Evolutionary conservation across 2,888 invertebrate genomes (phyloP).

Genomic region (Apotomis capreana): DNA sequence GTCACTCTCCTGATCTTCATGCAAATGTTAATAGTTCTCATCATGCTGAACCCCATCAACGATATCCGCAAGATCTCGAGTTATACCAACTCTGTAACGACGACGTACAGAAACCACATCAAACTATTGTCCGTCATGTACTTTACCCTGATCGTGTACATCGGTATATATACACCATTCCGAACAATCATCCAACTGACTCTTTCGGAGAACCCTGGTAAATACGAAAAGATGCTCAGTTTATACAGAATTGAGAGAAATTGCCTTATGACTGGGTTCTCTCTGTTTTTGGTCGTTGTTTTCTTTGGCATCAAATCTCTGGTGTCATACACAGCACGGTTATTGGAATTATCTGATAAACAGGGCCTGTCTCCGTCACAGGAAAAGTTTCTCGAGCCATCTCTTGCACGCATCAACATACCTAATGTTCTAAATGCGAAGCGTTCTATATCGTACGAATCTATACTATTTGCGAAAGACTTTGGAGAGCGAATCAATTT

Average conservation of each 20-base stretch:
- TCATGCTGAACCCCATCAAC: constrained; percentile 68
- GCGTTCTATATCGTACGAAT: constrained; percentile 70
- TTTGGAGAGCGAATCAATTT: constrained; percentile 63
- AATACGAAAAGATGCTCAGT: constrained; percentile 60
- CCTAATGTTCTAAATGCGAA: constrained; percentile 64
- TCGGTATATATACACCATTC: constrained; percentile 68
- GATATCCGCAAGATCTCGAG: constrained; percentile 61
- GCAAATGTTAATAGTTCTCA: constrained; percentile 65
- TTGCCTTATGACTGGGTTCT: constrained; percentile 72
- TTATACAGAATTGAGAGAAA: constrained; percentile 66
- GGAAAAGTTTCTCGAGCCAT: constrained; percentile 46
- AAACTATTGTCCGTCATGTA: constrained; percentile 52
- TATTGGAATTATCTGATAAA: constrained; percentile 53
- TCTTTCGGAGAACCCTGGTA: constrained; percentile 49
- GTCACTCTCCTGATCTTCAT: constrained; percentile 60
- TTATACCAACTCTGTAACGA: constrained; percentile 52
- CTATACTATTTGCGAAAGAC: constrained; percentile 64
- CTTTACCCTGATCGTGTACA: constrained; percentile 61
- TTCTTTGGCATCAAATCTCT: constrained; percentile 63
- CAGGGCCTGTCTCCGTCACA: constrained; percentile 46
- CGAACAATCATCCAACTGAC: constrained; percentile 60
- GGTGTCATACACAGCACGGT: constrained; percentile 60
- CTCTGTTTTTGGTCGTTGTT: constrained; percentile 68
- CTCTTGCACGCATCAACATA: constrained; percentile 47
- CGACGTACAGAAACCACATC: constrained; percentile 51